phyloP scores from a whole-genome alignment of 1,140 invertebrate genomes.

The Aphis gossypii region DNA sequence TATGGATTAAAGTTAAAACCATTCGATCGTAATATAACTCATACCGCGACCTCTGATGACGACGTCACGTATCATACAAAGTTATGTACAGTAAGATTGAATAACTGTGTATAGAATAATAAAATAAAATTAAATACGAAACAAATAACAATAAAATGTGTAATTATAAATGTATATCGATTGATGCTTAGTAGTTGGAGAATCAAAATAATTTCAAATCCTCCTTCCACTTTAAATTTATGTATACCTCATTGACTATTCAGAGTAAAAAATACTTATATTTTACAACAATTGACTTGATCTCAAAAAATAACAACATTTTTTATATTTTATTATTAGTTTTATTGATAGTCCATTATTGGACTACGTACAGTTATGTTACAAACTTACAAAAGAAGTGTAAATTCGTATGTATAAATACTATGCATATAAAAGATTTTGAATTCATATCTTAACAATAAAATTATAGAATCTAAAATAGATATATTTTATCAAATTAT shows the following conservation, averaged over 20 bases:
- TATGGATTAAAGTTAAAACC: background rate
- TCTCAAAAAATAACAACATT: background rate
- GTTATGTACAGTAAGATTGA: conserved; percentile 5
- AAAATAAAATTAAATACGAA: background rate
- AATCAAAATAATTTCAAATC: too few relatives aligned
- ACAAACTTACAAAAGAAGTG: too few relatives aligned
- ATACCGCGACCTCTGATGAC: conserved; percentile 21
- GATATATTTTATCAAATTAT: background rate
- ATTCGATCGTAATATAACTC: background rate
- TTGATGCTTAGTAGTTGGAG: background rate
- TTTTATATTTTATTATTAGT: too few relatives aligned
- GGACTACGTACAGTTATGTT: background rate
- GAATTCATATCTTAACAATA: background rate
- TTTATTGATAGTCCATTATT: background rate
- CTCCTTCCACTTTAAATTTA: background rate
- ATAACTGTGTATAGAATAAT: background rate
- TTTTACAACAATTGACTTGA: background rate
- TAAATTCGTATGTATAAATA: background rate
- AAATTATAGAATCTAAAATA: background rate
- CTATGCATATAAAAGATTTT: background rate
- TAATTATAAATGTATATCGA: background rate
- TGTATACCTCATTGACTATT: background rate
- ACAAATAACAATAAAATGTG: background rate
- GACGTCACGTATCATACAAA: background rate
- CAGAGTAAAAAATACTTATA: background rate